Evolutionary conservation across 2,113 vertebrate species (phyloP), one percentile per base, ranked within the genome.

Genomic region (Lophotis ruficrista): DNA sequence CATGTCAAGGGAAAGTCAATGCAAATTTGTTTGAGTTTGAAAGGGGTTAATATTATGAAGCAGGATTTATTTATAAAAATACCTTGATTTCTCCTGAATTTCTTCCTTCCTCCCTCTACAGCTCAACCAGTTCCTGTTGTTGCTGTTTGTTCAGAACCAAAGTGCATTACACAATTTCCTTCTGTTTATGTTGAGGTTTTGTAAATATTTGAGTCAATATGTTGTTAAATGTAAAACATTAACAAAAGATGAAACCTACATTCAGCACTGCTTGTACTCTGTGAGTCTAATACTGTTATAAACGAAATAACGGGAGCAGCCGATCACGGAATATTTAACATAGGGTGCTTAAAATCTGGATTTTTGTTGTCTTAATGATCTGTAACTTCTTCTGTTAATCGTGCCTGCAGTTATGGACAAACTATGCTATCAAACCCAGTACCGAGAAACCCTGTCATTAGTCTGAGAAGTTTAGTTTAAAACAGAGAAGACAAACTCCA

Each of bases 61-160:
- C 14, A 50, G 14, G 12, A 45, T 82, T 53, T 68, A 79, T 83
- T 90, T 62, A 51, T 66, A 76, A 93, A 87, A 94, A 64, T 33
- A 51, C 2, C 30, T 66, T 47, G n/a, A 80, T 78, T 96, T 94
- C 54, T 60, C 8, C 56, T 77, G 20, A 79, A 50, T 91, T 57
- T 83, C 79, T 69, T 95, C 35, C 57, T 95, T 88, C 77, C 51
- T 95, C 50, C 57, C 48, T 93, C 62, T 84, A 64, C 56, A 89
- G n/a, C 28, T 93, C 43, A 92, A 35, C 31, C 35, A 30, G 61
- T 75, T 96, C 66, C 77, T 85, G 61, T 64, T 87, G 60, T 62
- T 37, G 86, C 33, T 87, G 43, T 33, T 82, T 87, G 33, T 71
- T 94, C 71, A 69, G 56, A 92, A 70, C 6, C 19, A 23, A 76